These are phyloP conservation scores for Lumbricus terrestris DNA, from an alignment of 2,888 invertebrate genomes.

Conservation along the genomic window DNA sequence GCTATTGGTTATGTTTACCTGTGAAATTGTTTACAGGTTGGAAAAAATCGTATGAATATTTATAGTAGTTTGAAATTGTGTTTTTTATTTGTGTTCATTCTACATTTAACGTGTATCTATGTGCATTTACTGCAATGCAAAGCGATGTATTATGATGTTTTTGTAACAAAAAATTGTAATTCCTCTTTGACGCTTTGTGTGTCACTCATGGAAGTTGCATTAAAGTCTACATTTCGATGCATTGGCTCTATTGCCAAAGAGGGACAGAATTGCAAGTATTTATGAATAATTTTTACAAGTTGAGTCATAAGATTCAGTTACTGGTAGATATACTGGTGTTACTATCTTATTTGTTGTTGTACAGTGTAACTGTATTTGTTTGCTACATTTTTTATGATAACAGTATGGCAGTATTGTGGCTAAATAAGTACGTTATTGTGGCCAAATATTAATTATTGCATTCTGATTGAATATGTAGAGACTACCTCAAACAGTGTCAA, in stretches of 20 bases:
- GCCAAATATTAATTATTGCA: background rate
- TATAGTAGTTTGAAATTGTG: background rate
- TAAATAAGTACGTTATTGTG: no score
- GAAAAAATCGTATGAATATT: background rate
- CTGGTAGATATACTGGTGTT: background rate
- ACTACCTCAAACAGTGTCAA: background rate
- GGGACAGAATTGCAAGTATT: background rate
- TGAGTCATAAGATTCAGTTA: background rate
- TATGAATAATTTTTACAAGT: background rate
- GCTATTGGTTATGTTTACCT: background rate
- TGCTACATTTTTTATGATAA: background rate
- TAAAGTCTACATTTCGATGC: constrained; percentile 3
- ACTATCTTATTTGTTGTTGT: background rate
- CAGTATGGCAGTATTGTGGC: background rate
- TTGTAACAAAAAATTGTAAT: background rate
- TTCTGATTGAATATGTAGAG: background rate
- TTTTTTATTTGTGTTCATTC: background rate
- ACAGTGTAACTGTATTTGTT: background rate
- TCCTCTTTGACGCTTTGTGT: background rate
- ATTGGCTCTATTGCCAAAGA: background rate
- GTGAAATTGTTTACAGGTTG: background rate
- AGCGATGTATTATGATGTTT: background rate
- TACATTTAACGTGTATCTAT: background rate
- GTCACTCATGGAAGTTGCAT: background rate
- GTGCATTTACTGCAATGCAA: background rate